Evolutionary conservation across 2,797 vertebrate species (phyloP), one percentile per base, ranked within the genome.

Genomic region (Chanos chanos): DNA sequence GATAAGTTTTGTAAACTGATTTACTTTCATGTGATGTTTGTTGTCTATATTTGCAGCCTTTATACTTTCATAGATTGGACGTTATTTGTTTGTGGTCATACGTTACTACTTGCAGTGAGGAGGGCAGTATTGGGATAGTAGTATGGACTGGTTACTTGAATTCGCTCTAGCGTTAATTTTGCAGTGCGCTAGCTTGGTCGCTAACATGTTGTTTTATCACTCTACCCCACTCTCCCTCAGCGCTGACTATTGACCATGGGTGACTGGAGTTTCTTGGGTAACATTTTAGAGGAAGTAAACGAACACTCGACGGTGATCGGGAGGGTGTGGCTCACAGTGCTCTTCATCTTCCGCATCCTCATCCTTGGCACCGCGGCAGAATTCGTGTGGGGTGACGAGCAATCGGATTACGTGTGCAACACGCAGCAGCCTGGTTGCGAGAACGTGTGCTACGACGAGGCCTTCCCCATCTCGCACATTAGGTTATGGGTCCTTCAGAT

Each of bases 381-480:
- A 76, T 86, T 92, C 0, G 91, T 93, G 44, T 93, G 91, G 92
- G 92, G 92, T 1, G 92, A 93, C 0, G 90, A 93, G 74, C 92
- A 93, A 83, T 90, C 92, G 28, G 91, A 93, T 81, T 93, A 92
- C 59, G 90, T 93, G 54, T 93, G 92, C 83, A 77, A 99, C 89
- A 99, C 95, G 0, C 94, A 97, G 77, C 96, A 99, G 77, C 96
- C 96, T 0, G 96, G 96, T 54, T 99, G 96, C 0, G 94, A 96
- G 87, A 99, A 99, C 31, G 95, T 98, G 24, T 99, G 96, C 88
- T 99, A 99, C 56, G 96, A 98, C 71, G 88, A 93, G 74, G 92
- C 92, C 50, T 94, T 94, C 65, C 92, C 92, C 66, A 90, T 94
- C 75, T 94, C 92, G 34, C 92, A 94, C 81, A 91, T 94, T 68